These are phyloP conservation scores for Edolisoma coerulescens DNA, from an alignment of 2,113 vertebrate species.

Conservation along the genomic window DNA sequence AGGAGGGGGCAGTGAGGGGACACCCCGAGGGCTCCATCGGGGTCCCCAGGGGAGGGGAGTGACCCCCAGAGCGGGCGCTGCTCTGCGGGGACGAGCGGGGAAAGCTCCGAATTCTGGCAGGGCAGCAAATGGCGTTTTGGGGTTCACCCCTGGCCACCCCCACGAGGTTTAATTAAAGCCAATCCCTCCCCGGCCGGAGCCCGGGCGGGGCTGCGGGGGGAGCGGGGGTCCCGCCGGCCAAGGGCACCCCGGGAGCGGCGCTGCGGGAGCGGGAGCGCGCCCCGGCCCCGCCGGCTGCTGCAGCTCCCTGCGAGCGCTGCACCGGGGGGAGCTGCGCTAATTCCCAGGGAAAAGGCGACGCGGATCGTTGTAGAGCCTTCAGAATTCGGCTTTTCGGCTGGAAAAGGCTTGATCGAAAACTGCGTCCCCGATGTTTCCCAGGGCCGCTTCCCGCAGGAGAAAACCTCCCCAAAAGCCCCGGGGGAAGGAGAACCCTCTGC, in stretches of 20 bases:
- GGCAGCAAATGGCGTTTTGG: background rate
- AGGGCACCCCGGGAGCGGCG: accelerated
- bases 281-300: background rate
- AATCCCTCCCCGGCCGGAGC: background rate
- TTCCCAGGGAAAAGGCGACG: accelerated
- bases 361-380: accelerated
- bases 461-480: background rate
- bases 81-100: background rate
- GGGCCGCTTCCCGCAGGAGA: accelerated
- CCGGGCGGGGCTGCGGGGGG: background rate
- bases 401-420: accelerated
- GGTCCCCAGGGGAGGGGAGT: background rate
- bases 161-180: accelerated
- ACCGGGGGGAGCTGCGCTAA: accelerated
- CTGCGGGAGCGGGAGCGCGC: background rate
- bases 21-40: no score
- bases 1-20: no score
- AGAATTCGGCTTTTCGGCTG: accelerated
- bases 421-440: accelerated
- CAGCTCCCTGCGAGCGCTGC: background rate
- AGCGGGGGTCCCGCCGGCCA: background rate
- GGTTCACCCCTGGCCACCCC: background rate
- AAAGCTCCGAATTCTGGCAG: accelerated
- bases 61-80: background rate
- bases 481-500: background rate